Base-by-base conservation (phyloP, 64 coral and sea anemone species). In the Astreopora myriophthalma region DNA sequence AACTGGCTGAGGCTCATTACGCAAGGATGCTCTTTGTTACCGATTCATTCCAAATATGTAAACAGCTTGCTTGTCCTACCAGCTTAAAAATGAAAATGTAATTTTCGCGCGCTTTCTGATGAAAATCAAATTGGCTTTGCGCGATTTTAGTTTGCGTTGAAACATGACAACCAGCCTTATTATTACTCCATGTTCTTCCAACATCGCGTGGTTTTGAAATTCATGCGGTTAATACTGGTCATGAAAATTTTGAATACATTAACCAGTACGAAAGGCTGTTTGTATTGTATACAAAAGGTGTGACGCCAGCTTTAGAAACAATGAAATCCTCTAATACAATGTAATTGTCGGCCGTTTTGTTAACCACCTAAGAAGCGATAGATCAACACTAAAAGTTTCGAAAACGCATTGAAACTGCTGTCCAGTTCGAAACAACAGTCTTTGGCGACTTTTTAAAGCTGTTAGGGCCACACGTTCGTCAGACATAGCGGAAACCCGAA, bases 201-300 rank as follows among this genome's bases (percentile, higher is more conserved):
- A 64, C 64, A 82, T 82, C 79, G 79, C 57, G 79, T 82, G 57
- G 28, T 58, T 63, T 37, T 60, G 5, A 63, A 60, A 82, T 82
- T 82, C 20, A 33, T 58, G 76, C 34, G 79, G 79, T 82, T 36
- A 63, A 32, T 64, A 82, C 79, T 64, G 31, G 79, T 63, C 79
- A 63, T 63, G 79, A 60, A 60, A 82, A 82, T 20, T 82, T 60
- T 57, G 79, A 82, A 82, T 82, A 82, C 79, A 82, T 82, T 82
- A 82, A 22, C 31, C n/a, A 82, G 79, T 63, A 82, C 79, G 79
- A 36, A 82, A n/a, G 14, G 14, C 30, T 82, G 79, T 64, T 64
- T 82, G 79, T 82, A 82, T 82, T 82, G 79, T 82, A 82, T 82
- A 82, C 79, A 82, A 82, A 82, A 82, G 79, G 52, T 64, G 79